phyloP scores from a whole-genome alignment of 2,888 invertebrate genomes.

The Eilema caniola region DNA sequence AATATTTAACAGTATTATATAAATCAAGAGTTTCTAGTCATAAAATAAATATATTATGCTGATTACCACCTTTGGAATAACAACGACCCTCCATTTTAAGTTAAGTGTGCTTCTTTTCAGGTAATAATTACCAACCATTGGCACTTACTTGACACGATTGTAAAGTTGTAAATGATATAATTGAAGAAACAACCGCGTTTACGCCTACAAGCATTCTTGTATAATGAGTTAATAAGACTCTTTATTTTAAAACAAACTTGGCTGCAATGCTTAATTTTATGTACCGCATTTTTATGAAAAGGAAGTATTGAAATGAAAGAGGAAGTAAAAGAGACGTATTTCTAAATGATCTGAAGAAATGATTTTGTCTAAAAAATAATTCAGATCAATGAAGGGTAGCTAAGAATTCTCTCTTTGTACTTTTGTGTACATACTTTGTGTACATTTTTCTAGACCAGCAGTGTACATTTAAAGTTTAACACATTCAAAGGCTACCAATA shows the following conservation, averaged over 20 bases:
- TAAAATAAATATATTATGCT: not conserved
- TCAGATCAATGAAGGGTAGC: too few relatives aligned
- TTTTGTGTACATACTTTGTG: too few relatives aligned
- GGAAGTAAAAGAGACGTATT: not conserved
- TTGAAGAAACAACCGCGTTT: not conserved
- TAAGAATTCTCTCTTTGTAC: too few relatives aligned
- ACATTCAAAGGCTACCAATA: too few relatives aligned
- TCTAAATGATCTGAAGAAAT: not conserved
- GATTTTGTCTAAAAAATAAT: too few relatives aligned
- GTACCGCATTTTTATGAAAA: not conserved
- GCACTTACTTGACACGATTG: not conserved
- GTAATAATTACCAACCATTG: not conserved
- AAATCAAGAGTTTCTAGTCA: not conserved
- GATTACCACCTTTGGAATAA: not conserved
- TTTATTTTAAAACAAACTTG: conserved; percentile 2
- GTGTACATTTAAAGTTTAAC: too few relatives aligned
- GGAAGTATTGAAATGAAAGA: not conserved
- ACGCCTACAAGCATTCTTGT: not conserved
- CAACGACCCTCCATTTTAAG: not conserved
- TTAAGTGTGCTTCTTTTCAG: not conserved
- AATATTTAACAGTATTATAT: not conserved
- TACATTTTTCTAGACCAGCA: too few relatives aligned
- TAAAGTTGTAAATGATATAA: not conserved
- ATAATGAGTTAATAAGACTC: not conserved
- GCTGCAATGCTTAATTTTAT: not conserved